phyloP scores from a whole-genome alignment of 1,140 invertebrate genomes.

The Bombus superbus region DNA sequence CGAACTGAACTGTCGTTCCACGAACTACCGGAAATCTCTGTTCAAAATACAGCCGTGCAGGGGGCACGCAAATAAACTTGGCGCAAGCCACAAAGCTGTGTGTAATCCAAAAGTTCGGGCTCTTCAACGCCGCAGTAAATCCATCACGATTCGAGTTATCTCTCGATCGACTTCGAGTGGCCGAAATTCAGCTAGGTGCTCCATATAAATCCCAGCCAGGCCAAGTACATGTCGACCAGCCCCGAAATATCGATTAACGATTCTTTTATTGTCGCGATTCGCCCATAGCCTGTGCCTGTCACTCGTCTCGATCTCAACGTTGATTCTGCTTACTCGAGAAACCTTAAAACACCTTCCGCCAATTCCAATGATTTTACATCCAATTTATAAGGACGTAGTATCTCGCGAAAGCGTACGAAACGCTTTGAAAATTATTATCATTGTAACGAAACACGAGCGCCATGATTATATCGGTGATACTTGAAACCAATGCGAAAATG shows the following conservation, averaged over 20 bases:
- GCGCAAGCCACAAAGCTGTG: slow-evolving; percentile 11
- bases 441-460: no score
- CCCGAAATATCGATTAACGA: slow-evolving; percentile 34
- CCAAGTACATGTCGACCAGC: background rate
- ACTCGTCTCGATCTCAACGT: background rate
- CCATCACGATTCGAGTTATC: slow-evolving; percentile 39
- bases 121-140: slow-evolving; percentile 41
- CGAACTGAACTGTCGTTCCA: background rate
- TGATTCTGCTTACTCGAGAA: no score
- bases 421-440: no score
- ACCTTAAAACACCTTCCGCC: background rate
- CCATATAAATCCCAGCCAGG: slow-evolving; percentile 4
- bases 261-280: slow-evolving; percentile 14
- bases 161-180: slow-evolving; percentile 40
- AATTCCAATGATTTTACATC: no score
- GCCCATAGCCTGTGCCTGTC: background rate
- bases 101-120: slow-evolving; percentile 43
- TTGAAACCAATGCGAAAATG: no score
- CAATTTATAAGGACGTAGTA: no score
- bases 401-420: no score
- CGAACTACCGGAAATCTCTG: slow-evolving; percentile 5
- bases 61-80: slow-evolving; percentile 26
- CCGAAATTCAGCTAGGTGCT: slow-evolving; percentile 10
- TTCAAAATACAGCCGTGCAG: background rate
- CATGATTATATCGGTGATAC: no score